Evolutionary conservation across 2,113 vertebrate species (phyloP).

Genomic region (Pleuronectes platessa): DNA sequence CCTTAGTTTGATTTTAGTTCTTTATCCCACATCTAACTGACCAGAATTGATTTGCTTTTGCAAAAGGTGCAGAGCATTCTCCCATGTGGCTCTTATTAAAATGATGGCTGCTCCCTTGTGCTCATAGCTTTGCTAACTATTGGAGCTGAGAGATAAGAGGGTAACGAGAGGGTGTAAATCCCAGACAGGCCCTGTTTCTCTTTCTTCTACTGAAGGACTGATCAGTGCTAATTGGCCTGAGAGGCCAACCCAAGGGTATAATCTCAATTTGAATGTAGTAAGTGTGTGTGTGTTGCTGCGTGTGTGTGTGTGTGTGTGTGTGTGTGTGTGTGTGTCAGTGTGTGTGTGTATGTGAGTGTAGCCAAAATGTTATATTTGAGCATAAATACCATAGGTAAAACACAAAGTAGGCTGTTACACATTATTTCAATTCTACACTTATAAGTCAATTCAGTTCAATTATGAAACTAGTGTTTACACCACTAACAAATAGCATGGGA

Average conservation of each 20-base stretch:
- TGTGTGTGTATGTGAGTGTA: too few species aligned
- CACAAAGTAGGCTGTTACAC: background rate
- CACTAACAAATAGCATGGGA: background rate
- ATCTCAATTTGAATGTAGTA: constrained; percentile 49
- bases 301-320: background rate
- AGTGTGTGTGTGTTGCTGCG: background rate
- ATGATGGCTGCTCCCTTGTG: constrained; percentile 52
- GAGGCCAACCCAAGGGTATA: constrained; percentile 45
- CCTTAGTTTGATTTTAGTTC: constrained; percentile 32
- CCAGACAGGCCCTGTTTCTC: constrained; percentile 22
- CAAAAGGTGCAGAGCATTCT: constrained; percentile 43
- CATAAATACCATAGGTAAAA: constrained; percentile 14
- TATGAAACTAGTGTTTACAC: background rate
- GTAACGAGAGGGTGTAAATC: constrained; percentile 54
- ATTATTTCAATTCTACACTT: background rate
- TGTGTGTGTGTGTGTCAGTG: too few species aligned
- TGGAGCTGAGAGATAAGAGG: constrained; percentile 57
- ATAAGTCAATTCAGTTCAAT: background rate
- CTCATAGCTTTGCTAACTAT: constrained; percentile 56
- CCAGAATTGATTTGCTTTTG: constrained; percentile 47
- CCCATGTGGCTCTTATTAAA: constrained; percentile 65
- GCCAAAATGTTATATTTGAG: constrained; percentile 7
- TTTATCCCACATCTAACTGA: constrained; percentile 37
- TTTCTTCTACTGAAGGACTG: constrained; percentile 41
- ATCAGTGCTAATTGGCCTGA: constrained; percentile 64